Conservation (phyloP, 2,888 invertebrate genomes). For the Brachyptera putata region DNA sequence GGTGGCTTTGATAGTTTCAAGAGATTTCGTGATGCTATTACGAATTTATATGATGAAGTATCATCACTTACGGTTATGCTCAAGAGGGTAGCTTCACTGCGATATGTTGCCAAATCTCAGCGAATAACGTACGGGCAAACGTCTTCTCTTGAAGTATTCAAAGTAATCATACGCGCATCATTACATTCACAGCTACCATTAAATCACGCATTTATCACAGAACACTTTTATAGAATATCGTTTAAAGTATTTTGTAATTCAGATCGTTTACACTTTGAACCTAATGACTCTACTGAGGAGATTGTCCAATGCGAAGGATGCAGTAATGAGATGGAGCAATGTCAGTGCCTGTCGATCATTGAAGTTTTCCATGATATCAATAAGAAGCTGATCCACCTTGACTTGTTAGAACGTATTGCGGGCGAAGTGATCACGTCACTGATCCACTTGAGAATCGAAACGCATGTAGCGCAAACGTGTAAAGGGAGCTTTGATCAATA, state of each 20-base stretch:
- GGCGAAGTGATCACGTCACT: slow-evolving; percentile 80
- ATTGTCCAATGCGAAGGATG: slow-evolving; percentile 68
- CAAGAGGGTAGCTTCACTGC: slow-evolving; percentile 52
- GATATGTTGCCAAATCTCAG: slow-evolving; percentile 46
- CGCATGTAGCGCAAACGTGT: slow-evolving; percentile 78
- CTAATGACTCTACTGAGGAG: slow-evolving; percentile 53
- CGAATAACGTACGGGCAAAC: slow-evolving; percentile 53
- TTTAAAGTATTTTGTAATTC: slow-evolving; percentile 63
- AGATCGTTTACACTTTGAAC: slow-evolving; percentile 36
- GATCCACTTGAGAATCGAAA: slow-evolving; percentile 77
- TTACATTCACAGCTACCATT: slow-evolving; percentile 67
- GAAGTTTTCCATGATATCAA: slow-evolving; percentile 74
- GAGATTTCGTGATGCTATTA: slow-evolving; percentile 62
- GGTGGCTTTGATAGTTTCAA: slow-evolving; percentile 54
- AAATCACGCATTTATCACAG: slow-evolving; percentile 63
- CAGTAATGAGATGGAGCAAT: slow-evolving; percentile 56
- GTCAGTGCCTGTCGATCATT: slow-evolving; percentile 62
- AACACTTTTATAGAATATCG: slow-evolving; percentile 72
- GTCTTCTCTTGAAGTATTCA: slow-evolving; percentile 55
- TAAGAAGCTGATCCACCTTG: slow-evolving; percentile 66
- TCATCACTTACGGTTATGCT: slow-evolving; percentile 54
- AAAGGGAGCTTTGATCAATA: slow-evolving; percentile 83
- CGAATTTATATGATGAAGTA: slow-evolving; percentile 56
- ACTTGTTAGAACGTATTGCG: slow-evolving; percentile 74
- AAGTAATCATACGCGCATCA: slow-evolving; percentile 60